Evolutionary conservation across 2,113 vertebrate genomes (phyloP).

Genomic region (Salvelinus fontinalis): DNA sequence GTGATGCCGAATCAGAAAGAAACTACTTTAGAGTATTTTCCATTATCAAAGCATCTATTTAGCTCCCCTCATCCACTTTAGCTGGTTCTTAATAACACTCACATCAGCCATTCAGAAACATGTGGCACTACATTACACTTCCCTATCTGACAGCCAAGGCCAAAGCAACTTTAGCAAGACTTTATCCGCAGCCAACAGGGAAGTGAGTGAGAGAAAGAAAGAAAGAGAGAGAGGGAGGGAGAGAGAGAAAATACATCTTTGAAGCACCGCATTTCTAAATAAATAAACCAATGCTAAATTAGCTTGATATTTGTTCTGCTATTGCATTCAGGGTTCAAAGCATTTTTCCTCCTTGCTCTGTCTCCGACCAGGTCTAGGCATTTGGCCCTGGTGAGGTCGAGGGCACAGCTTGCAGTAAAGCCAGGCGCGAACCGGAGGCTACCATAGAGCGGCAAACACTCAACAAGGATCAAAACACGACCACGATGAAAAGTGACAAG

Average conservation of each 20-base stretch:
- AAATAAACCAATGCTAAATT: conserved; percentile 57
- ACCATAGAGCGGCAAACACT: conserved; percentile 77
- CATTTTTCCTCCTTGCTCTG: conserved; percentile 36
- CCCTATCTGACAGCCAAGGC: conserved; percentile 23
- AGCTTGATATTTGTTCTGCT: conserved; percentile 52
- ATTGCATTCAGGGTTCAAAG: conserved; percentile 74
- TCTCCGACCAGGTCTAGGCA: conserved; percentile 70
- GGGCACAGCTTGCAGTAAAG: conserved; percentile 81
- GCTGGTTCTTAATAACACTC: conserved; percentile 39
- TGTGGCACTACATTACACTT: not conserved
- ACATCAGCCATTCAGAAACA: conserved; percentile 30
- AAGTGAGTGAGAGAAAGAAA: not conserved
- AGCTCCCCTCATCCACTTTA: not conserved
- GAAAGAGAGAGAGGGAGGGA: conserved; percentile 5
- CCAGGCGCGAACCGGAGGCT: conserved; percentile 76
- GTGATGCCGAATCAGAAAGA: not conserved
- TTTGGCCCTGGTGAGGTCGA: conserved; percentile 75
- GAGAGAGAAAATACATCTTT: conserved; percentile 4
- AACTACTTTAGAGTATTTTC: not conserved
- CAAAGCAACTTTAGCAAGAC: conserved; percentile 54
- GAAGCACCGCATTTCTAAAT: conserved; percentile 41
- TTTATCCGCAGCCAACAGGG: conserved; percentile 23
- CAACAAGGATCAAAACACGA: conserved; percentile 78
- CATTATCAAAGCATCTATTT: conserved; percentile 5
- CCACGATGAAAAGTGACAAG: conserved; percentile 94